Evolutionary conservation across 2,113 vertebrate genomes (phyloP).

Genomic region (Odocoileus virginianus): DNA sequence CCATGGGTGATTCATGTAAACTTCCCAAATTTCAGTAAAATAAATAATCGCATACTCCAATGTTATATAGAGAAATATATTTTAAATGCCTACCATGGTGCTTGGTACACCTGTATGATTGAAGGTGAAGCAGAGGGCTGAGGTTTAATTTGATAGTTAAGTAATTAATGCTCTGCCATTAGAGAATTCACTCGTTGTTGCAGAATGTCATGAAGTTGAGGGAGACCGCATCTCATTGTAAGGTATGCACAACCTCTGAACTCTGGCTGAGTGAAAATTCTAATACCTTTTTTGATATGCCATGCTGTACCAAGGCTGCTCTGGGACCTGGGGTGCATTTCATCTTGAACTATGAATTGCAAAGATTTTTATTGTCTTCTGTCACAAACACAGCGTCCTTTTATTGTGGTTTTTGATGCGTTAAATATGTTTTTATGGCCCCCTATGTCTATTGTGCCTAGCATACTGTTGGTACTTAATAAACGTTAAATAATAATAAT

Average conservation of each 20-base stretch:
- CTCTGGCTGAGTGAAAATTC: conserved; percentile 20
- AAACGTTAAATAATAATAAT: conserved; percentile 77
- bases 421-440: conserved; percentile 65
- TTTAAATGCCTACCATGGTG: background rate
- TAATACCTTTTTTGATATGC: conserved; percentile 62
- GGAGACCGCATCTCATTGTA: conserved; percentile 59
- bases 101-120: background rate
- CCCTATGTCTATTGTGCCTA: conserved; percentile 41
- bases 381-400: conserved; percentile 56
- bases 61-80: background rate
- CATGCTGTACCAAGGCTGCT: conserved; percentile 46
- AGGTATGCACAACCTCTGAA: conserved; percentile 25
- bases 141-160: background rate
- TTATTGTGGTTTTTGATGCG: conserved; percentile 56
- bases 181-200: conserved; percentile 53
- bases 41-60: background rate
- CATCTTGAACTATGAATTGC: conserved; percentile 63
- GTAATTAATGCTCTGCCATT: background rate
- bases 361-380: conserved; percentile 67
- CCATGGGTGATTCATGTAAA: background rate
- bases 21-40: background rate
- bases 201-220: conserved; percentile 58
- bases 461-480: conserved; percentile 68
- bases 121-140: background rate
- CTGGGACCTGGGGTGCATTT: conserved; percentile 68